These are phyloP conservation scores for Bradypus variegatus DNA, from an alignment of 2,797 vertebrate genomes.

Conservation along the genomic window DNA sequence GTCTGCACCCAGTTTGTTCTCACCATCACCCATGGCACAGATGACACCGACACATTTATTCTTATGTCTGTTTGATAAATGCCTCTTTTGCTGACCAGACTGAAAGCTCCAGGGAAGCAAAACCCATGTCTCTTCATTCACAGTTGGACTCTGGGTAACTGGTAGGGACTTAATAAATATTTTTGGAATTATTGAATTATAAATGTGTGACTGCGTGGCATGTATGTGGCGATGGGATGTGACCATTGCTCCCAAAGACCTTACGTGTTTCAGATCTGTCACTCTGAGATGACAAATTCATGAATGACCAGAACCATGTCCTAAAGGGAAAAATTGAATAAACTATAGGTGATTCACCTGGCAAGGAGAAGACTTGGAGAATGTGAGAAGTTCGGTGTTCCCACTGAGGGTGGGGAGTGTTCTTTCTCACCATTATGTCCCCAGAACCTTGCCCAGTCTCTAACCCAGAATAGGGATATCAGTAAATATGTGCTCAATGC, in stretches of 20 bases:
- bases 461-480: background rate
- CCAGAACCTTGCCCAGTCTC: background rate
- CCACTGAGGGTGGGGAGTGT: background rate
- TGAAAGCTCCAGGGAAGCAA: background rate
- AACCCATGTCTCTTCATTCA: background rate
- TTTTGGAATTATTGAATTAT: background rate
- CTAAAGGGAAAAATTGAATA: background rate
- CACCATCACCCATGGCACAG: accelerated
- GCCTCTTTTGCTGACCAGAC: background rate
- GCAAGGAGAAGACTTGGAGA: background rate
- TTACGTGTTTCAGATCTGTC: background rate
- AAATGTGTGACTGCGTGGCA: too few relatives aligned
- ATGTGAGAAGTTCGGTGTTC: background rate
- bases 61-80: background rate
- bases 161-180: background rate
- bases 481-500: background rate
- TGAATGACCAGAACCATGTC: background rate
- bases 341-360: background rate
- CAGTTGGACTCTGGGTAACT: background rate
- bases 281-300: background rate
- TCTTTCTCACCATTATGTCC: background rate
- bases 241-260: background rate
- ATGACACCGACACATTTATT: background rate
- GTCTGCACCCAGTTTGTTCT: background rate
- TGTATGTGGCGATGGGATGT: accelerated